These are phyloP conservation scores for Eospalax fontanierii DNA, from an alignment of 2,797 vertebrate genomes.

Conservation along the genomic window DNA sequence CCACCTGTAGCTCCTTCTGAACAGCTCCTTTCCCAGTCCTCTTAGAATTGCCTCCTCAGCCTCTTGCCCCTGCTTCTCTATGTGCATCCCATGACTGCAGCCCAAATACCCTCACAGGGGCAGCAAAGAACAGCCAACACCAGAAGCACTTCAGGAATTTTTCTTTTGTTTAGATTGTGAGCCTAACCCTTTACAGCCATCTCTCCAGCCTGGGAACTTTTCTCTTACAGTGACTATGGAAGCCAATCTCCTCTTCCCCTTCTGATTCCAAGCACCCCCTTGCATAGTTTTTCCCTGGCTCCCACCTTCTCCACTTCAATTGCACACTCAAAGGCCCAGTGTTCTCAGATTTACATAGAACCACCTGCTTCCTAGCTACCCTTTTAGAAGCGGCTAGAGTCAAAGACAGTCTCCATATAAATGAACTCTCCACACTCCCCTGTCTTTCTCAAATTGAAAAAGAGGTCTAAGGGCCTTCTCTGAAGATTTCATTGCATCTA, in stretches of 20 bases:
- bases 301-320: background rate
- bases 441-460: background rate
- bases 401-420: background rate
- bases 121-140: background rate
- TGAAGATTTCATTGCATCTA: background rate
- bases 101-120: background rate
- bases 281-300: background rate
- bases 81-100: background rate
- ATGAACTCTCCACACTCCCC: background rate
- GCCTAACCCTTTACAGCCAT: no score
- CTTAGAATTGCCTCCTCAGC: background rate
- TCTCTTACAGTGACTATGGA: background rate
- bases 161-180: background rate
- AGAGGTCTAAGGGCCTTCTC: background rate
- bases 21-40: background rate
- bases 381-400: background rate
- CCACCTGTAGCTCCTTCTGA: background rate
- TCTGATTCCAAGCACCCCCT: background rate
- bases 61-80: background rate
- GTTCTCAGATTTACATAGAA: background rate
- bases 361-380: background rate
- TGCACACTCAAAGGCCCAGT: background rate
- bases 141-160: background rate
- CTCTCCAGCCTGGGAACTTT: no score
- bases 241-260: background rate